These are phyloP conservation scores for Caenorhabditis elegans DNA, from an alignment of 1,140 invertebrate genomes.

Conservation along the genomic window WBcel235 BX284605.5:11935001-11935500, in stretches of 20 bases:
- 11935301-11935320: neutral
- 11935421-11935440: no score
- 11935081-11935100: neutral
- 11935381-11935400: slow-evolving; percentile 21
- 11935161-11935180: neutral
- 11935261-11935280: neutral
- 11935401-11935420: slow-evolving; percentile 23
- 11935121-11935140: neutral
- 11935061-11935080: neutral
- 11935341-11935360: slow-evolving; percentile 1
- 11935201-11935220: neutral
- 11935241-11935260: slow-evolving; percentile 15
- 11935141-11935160: slow-evolving; percentile 8
- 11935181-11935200: neutral
- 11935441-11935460: neutral
- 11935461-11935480: no score
- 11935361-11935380: slow-evolving; percentile 2
- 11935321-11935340: slow-evolving; percentile 32
- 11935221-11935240: neutral
- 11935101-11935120: neutral
- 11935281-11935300: neutral
- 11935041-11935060: no score
- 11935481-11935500: no score
- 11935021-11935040: neutral
- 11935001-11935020: neutral